A percentile compares a stretch with the other conserved stretches of the same genome.
phyloP scores from a whole-genome alignment of 2,797 vertebrate genomes.

The Gambusia yucatana region DNA sequence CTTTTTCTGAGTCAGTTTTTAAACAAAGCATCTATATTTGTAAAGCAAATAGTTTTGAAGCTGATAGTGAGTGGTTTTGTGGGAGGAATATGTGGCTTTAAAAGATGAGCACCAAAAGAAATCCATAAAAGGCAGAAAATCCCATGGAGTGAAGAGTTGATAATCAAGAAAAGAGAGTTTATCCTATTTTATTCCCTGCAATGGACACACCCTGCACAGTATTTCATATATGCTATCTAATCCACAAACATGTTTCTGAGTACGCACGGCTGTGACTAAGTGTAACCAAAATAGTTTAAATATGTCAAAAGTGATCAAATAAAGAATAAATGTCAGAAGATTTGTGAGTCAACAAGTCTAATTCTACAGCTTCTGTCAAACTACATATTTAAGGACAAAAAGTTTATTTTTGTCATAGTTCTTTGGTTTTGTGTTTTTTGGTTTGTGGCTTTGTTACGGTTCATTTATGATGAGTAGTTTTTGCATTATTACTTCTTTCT shows the following conservation, averaged over 20 bases:
- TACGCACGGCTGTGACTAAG: conserved; percentile 28
- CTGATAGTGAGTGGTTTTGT: not conserved
- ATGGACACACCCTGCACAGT: not conserved
- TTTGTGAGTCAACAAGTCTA: conserved; percentile 8
- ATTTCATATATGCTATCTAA: not conserved
- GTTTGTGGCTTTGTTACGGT: no score
- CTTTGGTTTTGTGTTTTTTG: no score
- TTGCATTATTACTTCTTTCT: no score
- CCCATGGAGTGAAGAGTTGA: not conserved
- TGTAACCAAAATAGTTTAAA: conserved; percentile 4
- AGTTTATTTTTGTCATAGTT: not conserved
- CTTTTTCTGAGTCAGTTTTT: not conserved
- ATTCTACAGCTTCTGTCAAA: conserved; percentile 1
- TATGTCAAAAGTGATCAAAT: conserved; percentile 19
- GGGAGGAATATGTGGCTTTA: not conserved
- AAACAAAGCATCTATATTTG: not conserved
- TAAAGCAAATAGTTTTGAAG: not conserved
- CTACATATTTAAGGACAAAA: not conserved
- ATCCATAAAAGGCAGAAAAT: not conserved
- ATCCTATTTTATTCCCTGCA: not conserved
- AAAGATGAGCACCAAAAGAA: not conserved
- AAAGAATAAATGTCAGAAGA: conserved; percentile 13
- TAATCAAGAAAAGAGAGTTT: not conserved
- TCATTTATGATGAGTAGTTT: no score
- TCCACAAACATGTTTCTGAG: not conserved